Evolutionary conservation across 2,797 vertebrate species (phyloP), one percentile per base, ranked within the genome.

Genomic region (Dicrostonyx torquatus): DNA sequence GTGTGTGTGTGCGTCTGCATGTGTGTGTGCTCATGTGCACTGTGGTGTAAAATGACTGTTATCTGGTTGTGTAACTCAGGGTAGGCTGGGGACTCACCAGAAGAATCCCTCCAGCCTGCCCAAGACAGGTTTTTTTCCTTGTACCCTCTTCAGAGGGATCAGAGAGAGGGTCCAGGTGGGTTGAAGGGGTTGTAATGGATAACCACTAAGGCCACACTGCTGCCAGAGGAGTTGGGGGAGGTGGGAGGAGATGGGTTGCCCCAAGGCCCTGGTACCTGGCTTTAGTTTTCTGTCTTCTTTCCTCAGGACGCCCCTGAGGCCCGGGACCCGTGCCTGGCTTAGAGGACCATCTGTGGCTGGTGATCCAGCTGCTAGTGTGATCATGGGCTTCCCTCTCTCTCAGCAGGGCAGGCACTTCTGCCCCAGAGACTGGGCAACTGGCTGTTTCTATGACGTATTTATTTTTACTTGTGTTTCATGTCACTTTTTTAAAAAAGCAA

Each of bases 391-490:
- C 98, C 98, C 98, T 68, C 98, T 98, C 98, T 98, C 98, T 98
- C 97, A 97, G 97, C 97, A 89, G 1, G 97, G 98, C 43, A 96
- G 97, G 98, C 95, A 85, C 91, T 90, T 97, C 98, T 98, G 97
- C 93, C 97, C 97, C 98, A 98, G 98, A 98, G 98, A 98, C 98
- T 98, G 98, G 98, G 98, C 98, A 98, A 98, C 98, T 98, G 98
- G 98, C 98, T 98, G 98, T 98, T 98, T 98, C 98, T 98, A 98
- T 98, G 98, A 98, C 98, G 97, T 98, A 98, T 98, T 99, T 99
- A 98, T 99, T 98, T 99, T 99, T 98, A 98, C 98, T 98, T 98
- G 98, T 99, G 98, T 98, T 98, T 98, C 98, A 98, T 98, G 98
- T 99, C 98, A 98, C 98, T 99, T 99, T 98, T 98, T 98, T 84